Conservation (phyloP, 2,888 invertebrate genomes). For the Mesorhabditis spiculigera region DNA sequence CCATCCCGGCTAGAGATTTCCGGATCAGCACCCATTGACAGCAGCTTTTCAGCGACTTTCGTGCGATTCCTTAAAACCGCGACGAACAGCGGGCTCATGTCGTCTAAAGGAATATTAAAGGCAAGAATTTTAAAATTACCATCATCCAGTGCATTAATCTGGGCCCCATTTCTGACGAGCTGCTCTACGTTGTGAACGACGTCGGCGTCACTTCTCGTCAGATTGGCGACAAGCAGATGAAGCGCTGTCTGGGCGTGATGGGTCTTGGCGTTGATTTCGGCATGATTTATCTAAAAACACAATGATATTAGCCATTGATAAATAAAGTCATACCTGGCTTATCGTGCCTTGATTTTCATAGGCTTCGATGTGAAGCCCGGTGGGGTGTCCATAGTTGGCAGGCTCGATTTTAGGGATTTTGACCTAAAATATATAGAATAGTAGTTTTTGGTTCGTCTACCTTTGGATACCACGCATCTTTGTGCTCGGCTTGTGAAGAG, state of each 20-base stretch:
- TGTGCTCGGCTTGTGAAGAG: not conserved
- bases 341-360: not conserved
- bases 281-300: not conserved
- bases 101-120: slow-evolving; percentile 5
- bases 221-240: slow-evolving; percentile 7
- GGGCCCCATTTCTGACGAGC: slow-evolving; percentile 22
- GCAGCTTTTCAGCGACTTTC: slow-evolving; percentile 11
- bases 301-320: no score
- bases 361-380: not conserved
- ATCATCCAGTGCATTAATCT: slow-evolving; percentile 22
- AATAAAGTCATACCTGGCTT: no score
- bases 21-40: slow-evolving; percentile 25
- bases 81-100: slow-evolving; percentile 18
- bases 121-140: slow-evolving; percentile 8
- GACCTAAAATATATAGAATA: not conserved
- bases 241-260: not conserved
- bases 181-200: slow-evolving; percentile 17
- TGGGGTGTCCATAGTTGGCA: not conserved
- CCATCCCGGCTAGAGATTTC: slow-evolving; percentile 30
- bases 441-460: not conserved
- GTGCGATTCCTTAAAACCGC: slow-evolving; percentile 11
- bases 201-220: not conserved
- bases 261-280: not conserved
- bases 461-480: not conserved
- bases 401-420: not conserved